Percentiles rank a stretch among this genome's conserved stretches.
These are phyloP conservation scores for Drosophila navojoa DNA, from an alignment of 1,140 invertebrate species.

Conservation along the genomic window DNA sequence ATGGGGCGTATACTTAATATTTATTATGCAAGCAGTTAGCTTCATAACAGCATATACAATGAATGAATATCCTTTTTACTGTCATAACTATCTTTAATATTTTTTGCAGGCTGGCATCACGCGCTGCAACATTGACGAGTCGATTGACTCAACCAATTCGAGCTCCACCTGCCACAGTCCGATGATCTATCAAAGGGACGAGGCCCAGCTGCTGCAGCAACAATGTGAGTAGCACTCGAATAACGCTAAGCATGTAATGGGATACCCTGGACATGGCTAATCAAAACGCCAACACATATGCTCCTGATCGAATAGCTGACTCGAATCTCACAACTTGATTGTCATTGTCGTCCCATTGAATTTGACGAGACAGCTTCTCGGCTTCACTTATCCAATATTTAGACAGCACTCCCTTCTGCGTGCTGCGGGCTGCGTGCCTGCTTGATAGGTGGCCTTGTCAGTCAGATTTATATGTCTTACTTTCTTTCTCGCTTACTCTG, in stretches of 20 bases:
- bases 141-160: slow-evolving; percentile 81
- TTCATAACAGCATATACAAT: background rate
- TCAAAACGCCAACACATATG: slow-evolving; percentile 66
- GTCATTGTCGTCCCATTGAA: slow-evolving; percentile 80
- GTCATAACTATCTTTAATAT: background rate
- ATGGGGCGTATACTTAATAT: slow-evolving; percentile 14
- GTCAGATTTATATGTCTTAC: slow-evolving; percentile 15
- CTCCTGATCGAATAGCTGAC: slow-evolving; percentile 21
- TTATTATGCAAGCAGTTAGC: background rate
- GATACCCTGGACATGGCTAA: slow-evolving; percentile 44
- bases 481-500: background rate
- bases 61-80: background rate
- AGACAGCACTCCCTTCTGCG: slow-evolving; percentile 1
- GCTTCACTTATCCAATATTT: slow-evolving; percentile 37
- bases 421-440: background rate
- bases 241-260: slow-evolving; percentile 45
- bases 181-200: slow-evolving; percentile 82
- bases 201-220: slow-evolving; percentile 80
- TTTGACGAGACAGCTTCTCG: slow-evolving; percentile 69
- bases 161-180: slow-evolving; percentile 83
- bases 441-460: slow-evolving; percentile 42
- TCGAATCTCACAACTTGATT: slow-evolving; percentile 77
- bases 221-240: slow-evolving; percentile 61
- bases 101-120: slow-evolving; percentile 76
- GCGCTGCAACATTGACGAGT: slow-evolving; percentile 82